phyloP scores from a whole-genome alignment of 2,797 vertebrate species.

The Helicolenus hilgendorfi region DNA sequence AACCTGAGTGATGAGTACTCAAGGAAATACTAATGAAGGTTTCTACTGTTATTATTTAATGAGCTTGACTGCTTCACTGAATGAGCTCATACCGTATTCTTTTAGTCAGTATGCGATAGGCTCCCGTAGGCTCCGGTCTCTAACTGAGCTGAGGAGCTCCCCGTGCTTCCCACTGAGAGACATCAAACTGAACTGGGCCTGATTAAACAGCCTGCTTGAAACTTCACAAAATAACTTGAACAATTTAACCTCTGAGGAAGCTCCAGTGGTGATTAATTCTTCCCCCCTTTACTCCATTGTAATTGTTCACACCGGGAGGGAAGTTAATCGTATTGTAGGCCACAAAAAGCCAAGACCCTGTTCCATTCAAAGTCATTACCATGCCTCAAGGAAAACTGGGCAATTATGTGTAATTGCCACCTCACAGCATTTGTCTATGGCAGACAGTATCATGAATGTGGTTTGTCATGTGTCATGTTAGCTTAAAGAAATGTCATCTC shows the following conservation, averaged over 20 bases:
- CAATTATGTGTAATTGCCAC: constrained; percentile 54
- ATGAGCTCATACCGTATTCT: constrained; percentile 47
- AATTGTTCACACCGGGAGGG: constrained; percentile 65
- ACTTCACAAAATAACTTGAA: constrained; percentile 68
- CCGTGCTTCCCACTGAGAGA: constrained; percentile 42
- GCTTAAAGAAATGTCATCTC: not conserved
- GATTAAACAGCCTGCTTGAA: constrained; percentile 65
- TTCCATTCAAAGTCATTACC: constrained; percentile 47
- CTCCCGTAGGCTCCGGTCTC: constrained; percentile 39
- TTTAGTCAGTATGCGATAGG: constrained; percentile 63
- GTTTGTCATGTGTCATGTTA: not conserved
- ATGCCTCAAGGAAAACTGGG: constrained; percentile 46
- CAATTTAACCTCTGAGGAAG: constrained; percentile 71
- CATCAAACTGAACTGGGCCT: constrained; percentile 56
- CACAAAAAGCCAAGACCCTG: constrained; percentile 39
- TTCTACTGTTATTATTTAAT: constrained; percentile 61
- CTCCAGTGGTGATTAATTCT: constrained; percentile 60
- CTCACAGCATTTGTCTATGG: constrained; percentile 4
- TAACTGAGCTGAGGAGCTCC: constrained; percentile 40
- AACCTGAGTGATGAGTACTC: constrained; percentile 45
- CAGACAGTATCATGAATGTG: not conserved
- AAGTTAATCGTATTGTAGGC: constrained; percentile 31
- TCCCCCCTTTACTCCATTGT: constrained; percentile 32
- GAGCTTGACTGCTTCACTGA: constrained; percentile 28
- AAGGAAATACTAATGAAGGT: constrained; percentile 36